These are phyloP conservation scores for Phrixothrix hirtus DNA, from an alignment of 2,888 invertebrate genomes.

Conservation along the genomic window DNA sequence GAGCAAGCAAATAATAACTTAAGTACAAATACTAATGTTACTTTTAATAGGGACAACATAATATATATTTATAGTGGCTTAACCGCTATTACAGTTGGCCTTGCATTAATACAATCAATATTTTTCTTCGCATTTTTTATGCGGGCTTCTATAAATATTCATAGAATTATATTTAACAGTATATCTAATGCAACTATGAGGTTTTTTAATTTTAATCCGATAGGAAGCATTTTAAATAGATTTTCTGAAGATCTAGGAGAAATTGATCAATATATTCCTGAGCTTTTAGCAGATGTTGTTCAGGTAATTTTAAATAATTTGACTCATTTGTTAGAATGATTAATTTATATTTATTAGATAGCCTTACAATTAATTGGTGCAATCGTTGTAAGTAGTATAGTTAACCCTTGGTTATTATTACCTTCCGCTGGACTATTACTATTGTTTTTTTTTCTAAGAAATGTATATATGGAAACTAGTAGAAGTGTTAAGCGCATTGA, in stretches of 20 bases:
- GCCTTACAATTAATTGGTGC: conserved; percentile 58
- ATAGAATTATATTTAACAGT: conserved; percentile 46
- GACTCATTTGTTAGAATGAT: too few species aligned
- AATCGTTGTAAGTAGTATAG: conserved; percentile 55
- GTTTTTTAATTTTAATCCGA: conserved; percentile 72
- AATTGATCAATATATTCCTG: conserved; percentile 16
- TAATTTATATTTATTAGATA: conserved; percentile 40
- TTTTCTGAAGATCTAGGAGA: conserved; percentile 66
- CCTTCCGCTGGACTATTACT: conserved; percentile 66
- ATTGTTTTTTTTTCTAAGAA: conserved; percentile 66
- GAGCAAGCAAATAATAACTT: conserved; percentile 24
- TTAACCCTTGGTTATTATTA: conserved; percentile 71
- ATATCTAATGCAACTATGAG: conserved; percentile 56
- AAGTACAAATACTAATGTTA: conserved; percentile 36
- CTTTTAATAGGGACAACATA: conserved; percentile 31
- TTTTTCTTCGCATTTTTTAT: conserved; percentile 50
- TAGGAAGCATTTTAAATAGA: conserved; percentile 67
- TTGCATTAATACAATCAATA: conserved; percentile 46
- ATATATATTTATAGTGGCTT: conserved; percentile 58
- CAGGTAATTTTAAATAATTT: too few species aligned
- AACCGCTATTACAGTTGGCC: conserved; percentile 54
- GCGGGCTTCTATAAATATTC: conserved; percentile 49
- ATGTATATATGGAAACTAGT: conserved; percentile 50
- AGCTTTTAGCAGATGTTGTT: conserved; percentile 35
- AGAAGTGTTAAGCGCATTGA: conserved; percentile 71